Base-by-base conservation (phyloP, 1,140 invertebrate species). In the Anoplophora glabripennis region DNA sequence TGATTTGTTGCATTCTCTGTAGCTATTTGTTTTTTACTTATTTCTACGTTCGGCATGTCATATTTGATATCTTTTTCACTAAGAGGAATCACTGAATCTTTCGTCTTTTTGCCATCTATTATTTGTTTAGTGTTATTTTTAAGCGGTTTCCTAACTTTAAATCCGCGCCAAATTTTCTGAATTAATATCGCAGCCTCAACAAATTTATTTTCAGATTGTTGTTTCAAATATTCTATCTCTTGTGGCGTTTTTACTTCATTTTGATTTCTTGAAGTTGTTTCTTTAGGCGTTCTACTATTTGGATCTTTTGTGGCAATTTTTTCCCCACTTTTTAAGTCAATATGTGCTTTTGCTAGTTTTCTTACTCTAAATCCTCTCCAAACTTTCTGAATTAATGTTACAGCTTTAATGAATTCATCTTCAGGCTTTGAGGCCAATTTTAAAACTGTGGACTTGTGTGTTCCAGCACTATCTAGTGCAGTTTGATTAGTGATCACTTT, bases 131-230 rank as follows among this genome's bases (percentile, higher is more conserved):
- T 3, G 5, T 28, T 28, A 0, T 41, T 11, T 15, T 14, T 35
- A 18, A 52, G 12, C 17, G 37, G 17, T 41, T 48, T 56, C 60
- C 49, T 56, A 11, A 46, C 34, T 36, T 38, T 35, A 38, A 46
- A 59, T 38, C 52, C 58, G 4, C 53, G 44, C 53, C 53, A 55
- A 4, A 49, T 12, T 7, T 37, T 35, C 48, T 60, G 52, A 10
- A 55, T 60, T 55, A 48, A 35, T 38, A 55, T 35, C 17, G 49
- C 46, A 15, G 46, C 59, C 21, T 56, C 38, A n/a, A 41, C 38
- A 41, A 12, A 12, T 9, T 51, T 9, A n/a, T 51, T 36, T 4
- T 51, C 41, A 52, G 5, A 3, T 40, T 41, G 21, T 51, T 51
- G 18, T 36, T 38, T 54, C 12, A 14, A 15, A 17, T n/a, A n/a